These are phyloP conservation scores for Cavia porcellus DNA, from an alignment of 2,113 vertebrate species.

Conservation along the genomic window DNA sequence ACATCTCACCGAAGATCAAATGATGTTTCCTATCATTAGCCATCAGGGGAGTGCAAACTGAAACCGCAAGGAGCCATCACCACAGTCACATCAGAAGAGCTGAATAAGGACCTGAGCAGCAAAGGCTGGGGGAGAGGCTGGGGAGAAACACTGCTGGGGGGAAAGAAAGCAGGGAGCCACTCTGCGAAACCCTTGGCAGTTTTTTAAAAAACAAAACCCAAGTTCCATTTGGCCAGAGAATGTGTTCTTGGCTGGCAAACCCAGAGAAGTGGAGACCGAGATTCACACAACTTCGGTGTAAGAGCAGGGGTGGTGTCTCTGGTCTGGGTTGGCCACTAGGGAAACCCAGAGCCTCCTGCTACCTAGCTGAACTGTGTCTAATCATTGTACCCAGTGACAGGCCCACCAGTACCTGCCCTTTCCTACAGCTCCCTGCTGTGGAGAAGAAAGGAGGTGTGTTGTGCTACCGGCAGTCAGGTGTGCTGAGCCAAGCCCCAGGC, in stretches of 20 bases:
- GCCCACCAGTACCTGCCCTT: background rate
- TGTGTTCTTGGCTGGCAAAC: background rate
- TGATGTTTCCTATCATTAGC: background rate
- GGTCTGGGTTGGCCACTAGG: background rate
- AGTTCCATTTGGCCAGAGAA: background rate
- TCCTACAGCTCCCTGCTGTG: background rate
- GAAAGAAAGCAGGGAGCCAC: background rate
- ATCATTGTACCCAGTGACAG: background rate
- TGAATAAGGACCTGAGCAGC: background rate
- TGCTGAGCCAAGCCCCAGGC: background rate
- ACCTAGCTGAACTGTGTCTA: no score
- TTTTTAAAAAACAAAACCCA: conserved; percentile 3
- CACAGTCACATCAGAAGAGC: background rate
- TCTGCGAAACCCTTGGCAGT: background rate
- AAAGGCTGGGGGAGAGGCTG: background rate
- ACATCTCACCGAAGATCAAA: background rate
- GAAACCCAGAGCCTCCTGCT: background rate
- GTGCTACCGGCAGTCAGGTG: background rate
- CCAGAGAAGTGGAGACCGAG: background rate
- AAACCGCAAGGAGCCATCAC: background rate
- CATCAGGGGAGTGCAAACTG: background rate
- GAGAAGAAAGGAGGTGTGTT: background rate
- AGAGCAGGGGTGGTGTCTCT: background rate
- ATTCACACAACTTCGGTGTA: background rate
- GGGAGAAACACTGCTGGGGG: background rate